These are phyloP conservation scores for Acleris literana DNA, from an alignment of 2,888 invertebrate species.

Conservation along the genomic window DNA sequence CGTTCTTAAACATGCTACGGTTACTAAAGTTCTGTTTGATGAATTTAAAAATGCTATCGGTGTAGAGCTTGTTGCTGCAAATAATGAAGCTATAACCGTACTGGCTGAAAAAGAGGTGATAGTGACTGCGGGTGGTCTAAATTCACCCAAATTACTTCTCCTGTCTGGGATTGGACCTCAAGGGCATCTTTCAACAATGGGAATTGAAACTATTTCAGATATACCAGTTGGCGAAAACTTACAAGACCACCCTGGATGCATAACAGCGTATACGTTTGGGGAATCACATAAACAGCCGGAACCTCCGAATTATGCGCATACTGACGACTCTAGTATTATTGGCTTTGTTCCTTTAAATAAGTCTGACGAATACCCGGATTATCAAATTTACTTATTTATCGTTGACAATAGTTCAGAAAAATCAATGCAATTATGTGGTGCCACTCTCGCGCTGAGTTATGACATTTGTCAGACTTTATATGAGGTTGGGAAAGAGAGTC, in stretches of 20 bases:
- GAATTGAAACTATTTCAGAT: constrained; percentile 55
- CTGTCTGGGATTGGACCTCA: constrained; percentile 68
- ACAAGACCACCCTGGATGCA: constrained; percentile 56
- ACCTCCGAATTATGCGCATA: background rate
- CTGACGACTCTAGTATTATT: background rate
- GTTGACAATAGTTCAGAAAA: constrained; percentile 2
- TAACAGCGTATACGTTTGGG: constrained; percentile 11
- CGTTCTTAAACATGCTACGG: constrained; percentile 65
- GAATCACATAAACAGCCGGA: constrained; percentile 1
- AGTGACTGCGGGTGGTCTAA: constrained; percentile 62
- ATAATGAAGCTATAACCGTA: constrained; percentile 43
- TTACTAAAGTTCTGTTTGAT: constrained; percentile 71
- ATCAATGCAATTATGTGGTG: background rate
- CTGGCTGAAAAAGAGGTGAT: constrained; percentile 60
- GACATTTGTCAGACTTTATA: constrained; percentile 8
- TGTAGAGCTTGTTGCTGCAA: constrained; percentile 54
- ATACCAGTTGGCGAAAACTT: constrained; percentile 64
- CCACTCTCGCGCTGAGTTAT: constrained; percentile 2
- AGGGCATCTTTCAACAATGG: constrained; percentile 48
- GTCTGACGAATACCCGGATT: constrained; percentile 14
- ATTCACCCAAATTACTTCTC: constrained; percentile 65
- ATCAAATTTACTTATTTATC: constrained; percentile 1
- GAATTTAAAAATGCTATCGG: constrained; percentile 56
- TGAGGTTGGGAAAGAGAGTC: constrained; percentile 18
- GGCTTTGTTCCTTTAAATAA: constrained; percentile 7